Base-by-base conservation (phyloP, 2,113 vertebrate genomes). In the Odontophorus gujanensis region DNA sequence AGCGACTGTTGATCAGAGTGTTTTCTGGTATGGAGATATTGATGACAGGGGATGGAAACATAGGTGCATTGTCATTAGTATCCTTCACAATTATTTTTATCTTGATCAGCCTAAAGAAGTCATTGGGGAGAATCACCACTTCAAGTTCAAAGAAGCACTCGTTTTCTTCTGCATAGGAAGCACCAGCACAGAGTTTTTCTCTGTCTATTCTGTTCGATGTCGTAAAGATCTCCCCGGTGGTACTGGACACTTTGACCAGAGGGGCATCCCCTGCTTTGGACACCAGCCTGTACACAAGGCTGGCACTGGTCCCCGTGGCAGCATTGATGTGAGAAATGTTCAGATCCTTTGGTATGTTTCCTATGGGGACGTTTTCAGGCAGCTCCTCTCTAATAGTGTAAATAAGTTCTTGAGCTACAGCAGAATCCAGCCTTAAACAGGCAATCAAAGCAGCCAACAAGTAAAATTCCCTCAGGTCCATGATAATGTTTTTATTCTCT, bases 381-480 rank as follows among this genome's bases (percentile, higher is more conserved):
- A 99, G 96, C 96, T 99, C 99, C 97, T 99, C 99, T 96, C 99
- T 98, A 97, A 99, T 99, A 89, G 99, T 99, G 97, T 99, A 99
- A 97, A 99, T 99, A 92, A 99, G 98, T 98, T 99, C 99, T 98
- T 99, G 99, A 96, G 99, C 99, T 97, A 99, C 97, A 95, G 99
- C 98, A 58, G 99, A 99, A 98, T 99, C 99, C 95, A 99, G 97
- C 98, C 98, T 99, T 96, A 99, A 98, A 98, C 99, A 99, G 97
- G 99, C 98, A 95, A 99, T 98, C 94, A 99, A 97, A 96, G 98
- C 98, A 13, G 99, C 98, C 98, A 99, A 98, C 98, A 99, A 98
- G 99, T 99, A 99, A 99, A 99, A 99, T 98, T 99, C 98, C 98
- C 98, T 99, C 98, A 99, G 98, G 99, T 99, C 98, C 99, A 99